Conservation (phyloP, 1,140 invertebrate species). For the Metaphire vulgaris region DNA sequence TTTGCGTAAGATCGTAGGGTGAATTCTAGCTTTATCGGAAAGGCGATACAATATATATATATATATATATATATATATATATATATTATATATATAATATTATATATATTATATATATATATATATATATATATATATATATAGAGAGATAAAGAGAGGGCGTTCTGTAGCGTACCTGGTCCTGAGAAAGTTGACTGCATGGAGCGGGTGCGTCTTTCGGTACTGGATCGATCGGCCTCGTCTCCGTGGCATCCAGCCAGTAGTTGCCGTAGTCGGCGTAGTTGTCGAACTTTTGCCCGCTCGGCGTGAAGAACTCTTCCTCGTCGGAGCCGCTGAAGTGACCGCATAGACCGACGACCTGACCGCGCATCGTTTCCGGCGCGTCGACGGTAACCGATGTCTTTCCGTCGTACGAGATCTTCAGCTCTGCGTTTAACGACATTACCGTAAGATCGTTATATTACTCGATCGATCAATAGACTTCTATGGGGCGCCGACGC, state of each 20-base stretch:
- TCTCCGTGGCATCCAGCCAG: background rate
- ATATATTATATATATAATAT: too few species aligned
- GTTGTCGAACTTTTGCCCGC: background rate
- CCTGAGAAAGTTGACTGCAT: background rate
- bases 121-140: too few species aligned
- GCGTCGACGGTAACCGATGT: background rate
- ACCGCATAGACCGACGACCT: background rate
- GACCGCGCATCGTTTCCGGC: background rate
- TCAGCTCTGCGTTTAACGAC: conserved; percentile 1
- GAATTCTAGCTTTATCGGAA: too few species aligned
- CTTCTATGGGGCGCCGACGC: too few species aligned
- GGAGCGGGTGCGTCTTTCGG: background rate
- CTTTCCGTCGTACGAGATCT: background rate
- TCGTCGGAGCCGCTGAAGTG: background rate
- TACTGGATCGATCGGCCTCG: background rate
- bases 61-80: too few species aligned
- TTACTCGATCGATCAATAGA: too few species aligned
- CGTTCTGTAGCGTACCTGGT: background rate
- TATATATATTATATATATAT: too few species aligned
- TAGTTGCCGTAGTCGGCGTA: background rate
- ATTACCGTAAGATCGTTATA: too few species aligned
- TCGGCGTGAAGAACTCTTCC: background rate
- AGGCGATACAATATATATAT: too few species aligned
- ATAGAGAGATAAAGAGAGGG: too few species aligned
- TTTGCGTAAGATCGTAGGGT: too few species aligned